Base-by-base conservation (phyloP, 2,113 vertebrate genomes). In the Nesogale talazaci region DNA sequence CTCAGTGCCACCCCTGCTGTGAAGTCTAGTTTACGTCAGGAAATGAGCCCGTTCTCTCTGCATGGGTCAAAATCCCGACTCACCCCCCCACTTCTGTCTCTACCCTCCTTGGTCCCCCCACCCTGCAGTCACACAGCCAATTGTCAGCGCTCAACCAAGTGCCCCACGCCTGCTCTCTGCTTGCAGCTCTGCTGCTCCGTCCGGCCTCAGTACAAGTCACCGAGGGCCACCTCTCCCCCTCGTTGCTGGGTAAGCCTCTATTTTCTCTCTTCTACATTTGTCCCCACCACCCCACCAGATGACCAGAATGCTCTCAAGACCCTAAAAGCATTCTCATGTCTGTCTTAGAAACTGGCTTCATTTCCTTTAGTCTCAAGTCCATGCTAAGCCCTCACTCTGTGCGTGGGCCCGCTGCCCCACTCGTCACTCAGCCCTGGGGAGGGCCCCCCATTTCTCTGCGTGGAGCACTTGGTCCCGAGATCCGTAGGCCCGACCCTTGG, bases 41-140 rank as follows among this genome's bases (percentile, higher is more conserved):
- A 16, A 31, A 11, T 2, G 6, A 46, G 3, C 1, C 7, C 0
- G 0, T 38, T 31, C 65, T 46, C 15, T 17, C 11, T 3, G 25
- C 56, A 36, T 78, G n/a, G 57, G 36, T 25, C 22, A 4, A 6
- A 0, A 1, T 1, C 36, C 72, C 25, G 16, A 19, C 14, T 27
- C 1, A 38, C 70, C 1, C 46, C 46, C 14, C 3, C 14, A 3
- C 12, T 63, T 22, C 56, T 42, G 17, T 23, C 79, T 69, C 27
- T n/a, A n/a, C n/a, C n/a, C n/a, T n/a, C n/a, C n/a, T n/a, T n/a
- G n/a, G n/a, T n/a, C n/a, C n/a, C n/a, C n/a, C n/a, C n/a, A n/a
- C n/a, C 61, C 9, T 1, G 56, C 14, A 11, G 61, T 7, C 20
- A 42, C 65, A 69, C 19, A 31, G 69, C 34, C 36, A 20, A 20